phyloP scores from a whole-genome alignment of 1,140 invertebrate species.

The Zaprionus camerounensis region DNA sequence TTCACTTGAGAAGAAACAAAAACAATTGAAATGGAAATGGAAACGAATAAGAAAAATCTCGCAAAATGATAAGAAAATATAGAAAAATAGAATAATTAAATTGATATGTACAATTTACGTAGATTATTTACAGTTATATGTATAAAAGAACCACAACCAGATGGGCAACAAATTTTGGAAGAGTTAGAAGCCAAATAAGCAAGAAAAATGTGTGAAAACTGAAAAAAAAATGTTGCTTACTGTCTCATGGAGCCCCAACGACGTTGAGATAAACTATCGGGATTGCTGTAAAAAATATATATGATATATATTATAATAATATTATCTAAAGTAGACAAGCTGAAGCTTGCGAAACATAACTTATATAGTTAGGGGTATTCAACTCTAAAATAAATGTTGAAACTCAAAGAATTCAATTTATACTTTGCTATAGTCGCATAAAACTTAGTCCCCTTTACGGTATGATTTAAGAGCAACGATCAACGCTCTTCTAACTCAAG shows the following conservation, averaged over 20 bases:
- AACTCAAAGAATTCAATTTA: neutral
- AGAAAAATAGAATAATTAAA: constrained; percentile 5
- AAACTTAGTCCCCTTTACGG: constrained; percentile 21
- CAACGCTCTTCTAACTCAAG: constrained; percentile 16
- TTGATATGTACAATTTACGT: neutral
- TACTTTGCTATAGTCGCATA: neutral
- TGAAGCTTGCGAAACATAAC: neutral
- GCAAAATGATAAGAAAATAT: constrained; percentile 13
- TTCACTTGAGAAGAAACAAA: constrained; percentile 16
- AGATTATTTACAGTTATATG: constrained; percentile 9
- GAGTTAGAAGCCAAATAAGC: constrained; percentile 41
- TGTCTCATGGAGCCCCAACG: constrained; percentile 92
- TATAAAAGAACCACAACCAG: constrained; percentile 53
- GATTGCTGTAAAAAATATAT: constrained; percentile 85
- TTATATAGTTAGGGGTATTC: neutral
- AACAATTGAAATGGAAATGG: constrained; percentile 26
- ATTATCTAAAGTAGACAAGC: neutral
- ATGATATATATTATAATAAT: constrained; percentile 37
- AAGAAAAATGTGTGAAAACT: constrained; percentile 30
- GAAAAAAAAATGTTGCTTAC: constrained; percentile 85
- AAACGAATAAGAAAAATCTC: neutral
- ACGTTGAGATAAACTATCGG: constrained; percentile 88
- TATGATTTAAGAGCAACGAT: constrained; percentile 59
- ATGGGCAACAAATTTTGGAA: constrained; percentile 44
- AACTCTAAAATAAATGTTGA: neutral